A percentile compares a stretch with the other conserved stretches of the same genome.
Evolutionary conservation across 2,113 vertebrate species (phyloP).

Genomic region (Lepisosteus oculatus): DNA sequence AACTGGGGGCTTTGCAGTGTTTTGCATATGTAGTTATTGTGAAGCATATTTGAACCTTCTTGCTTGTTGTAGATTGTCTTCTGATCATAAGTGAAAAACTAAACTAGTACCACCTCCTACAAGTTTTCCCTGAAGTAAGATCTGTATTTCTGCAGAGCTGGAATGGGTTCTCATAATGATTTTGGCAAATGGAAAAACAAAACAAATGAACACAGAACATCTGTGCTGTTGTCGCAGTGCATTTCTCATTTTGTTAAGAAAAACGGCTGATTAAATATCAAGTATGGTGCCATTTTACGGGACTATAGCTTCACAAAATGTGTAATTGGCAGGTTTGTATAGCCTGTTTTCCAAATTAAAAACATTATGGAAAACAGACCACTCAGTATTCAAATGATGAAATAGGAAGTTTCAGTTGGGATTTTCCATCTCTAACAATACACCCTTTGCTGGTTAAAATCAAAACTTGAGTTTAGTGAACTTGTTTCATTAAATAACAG

Average conservation of each 20-base stretch:
- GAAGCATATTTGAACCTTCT: background rate
- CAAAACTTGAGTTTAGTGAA: too few relatives aligned
- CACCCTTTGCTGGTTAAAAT: too few relatives aligned
- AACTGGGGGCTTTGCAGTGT: too few relatives aligned
- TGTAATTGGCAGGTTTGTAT: constrained; percentile 10
- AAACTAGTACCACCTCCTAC: too few relatives aligned
- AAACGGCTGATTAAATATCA: constrained; percentile 6
- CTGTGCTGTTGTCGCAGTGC: constrained; percentile 20
- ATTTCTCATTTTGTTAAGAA: constrained; percentile 23
- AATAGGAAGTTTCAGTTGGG: constrained; percentile 23
- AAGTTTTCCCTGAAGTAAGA: too few relatives aligned
- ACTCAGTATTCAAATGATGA: constrained; percentile 29
- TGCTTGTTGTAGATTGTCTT: background rate
- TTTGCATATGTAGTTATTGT: too few relatives aligned
- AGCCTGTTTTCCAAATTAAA: constrained; percentile 10
- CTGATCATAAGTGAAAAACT: background rate
- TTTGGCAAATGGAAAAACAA: constrained; percentile 3
- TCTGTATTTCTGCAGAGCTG: too few relatives aligned
- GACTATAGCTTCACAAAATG: constrained; percentile 16
- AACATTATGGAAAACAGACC: constrained; percentile 22
- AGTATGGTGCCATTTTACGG: constrained; percentile 20
- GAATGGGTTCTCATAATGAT: constrained; percentile 1
- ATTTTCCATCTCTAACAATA: too few relatives aligned
- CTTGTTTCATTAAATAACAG: too few relatives aligned
- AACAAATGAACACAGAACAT: constrained; percentile 1